Evolutionary conservation across 2,797 vertebrate genomes (phyloP).

Genomic region (Anolis apletophallus): DNA sequence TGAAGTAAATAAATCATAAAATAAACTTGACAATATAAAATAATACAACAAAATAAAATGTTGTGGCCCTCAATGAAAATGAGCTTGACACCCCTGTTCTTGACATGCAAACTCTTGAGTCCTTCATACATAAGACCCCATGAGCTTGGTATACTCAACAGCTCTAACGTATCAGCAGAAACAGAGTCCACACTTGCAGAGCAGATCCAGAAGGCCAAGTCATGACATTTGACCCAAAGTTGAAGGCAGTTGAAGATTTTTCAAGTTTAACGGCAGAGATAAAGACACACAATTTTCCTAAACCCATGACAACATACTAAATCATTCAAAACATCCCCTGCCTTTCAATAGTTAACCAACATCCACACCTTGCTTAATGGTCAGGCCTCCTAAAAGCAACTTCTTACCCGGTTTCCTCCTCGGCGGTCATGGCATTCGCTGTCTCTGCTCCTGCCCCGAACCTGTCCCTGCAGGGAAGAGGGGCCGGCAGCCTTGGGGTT

Average conservation of each 20-base stretch:
- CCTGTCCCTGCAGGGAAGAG: constrained; percentile 74
- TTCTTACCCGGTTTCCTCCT: constrained; percentile 51
- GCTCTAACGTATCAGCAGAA: background rate
- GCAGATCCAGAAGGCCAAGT: background rate
- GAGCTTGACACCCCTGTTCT: too few relatives aligned
- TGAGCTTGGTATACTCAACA: background rate
- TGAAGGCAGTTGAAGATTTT: background rate
- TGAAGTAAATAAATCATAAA: too few relatives aligned
- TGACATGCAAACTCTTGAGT: too few relatives aligned
- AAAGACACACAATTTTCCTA: background rate
- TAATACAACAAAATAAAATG: too few relatives aligned
- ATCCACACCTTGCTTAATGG: background rate
- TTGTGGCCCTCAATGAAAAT: too few relatives aligned
- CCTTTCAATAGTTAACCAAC: background rate
- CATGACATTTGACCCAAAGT: background rate
- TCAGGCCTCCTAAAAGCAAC: background rate
- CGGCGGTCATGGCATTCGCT: constrained; percentile 1
- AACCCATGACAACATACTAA: background rate
- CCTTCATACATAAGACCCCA: background rate
- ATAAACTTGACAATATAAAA: too few relatives aligned
- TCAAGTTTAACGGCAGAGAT: background rate
- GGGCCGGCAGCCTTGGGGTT: constrained; percentile 54
- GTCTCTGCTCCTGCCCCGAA: constrained; percentile 56
- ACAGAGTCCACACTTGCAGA: too few relatives aligned
- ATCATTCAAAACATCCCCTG: background rate